A percentile compares a stretch with the other conserved stretches of the same genome.
These are phyloP conservation scores for Muntiacus reevesi DNA, from an alignment of 2,113 vertebrate species.

Conservation along the genomic window DNA sequence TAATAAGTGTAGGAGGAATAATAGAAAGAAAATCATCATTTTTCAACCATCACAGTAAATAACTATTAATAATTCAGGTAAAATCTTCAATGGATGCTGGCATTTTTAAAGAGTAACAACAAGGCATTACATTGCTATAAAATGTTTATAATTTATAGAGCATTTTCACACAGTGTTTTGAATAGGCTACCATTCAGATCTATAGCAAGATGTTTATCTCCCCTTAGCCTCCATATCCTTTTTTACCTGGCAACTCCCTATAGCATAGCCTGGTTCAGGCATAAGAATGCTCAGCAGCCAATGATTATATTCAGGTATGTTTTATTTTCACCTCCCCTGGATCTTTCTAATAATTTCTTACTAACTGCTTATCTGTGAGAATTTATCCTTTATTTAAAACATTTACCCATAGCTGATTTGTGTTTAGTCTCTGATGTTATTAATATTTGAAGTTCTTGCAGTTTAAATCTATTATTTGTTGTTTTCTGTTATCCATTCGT, in stretches of 20 bases:
- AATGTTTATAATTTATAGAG: not conserved
- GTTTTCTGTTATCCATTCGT: not conserved
- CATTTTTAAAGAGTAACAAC: slow-evolving; percentile 5
- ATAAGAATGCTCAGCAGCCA: not conserved
- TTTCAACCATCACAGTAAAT: not conserved
- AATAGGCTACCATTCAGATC: not conserved
- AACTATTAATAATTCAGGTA: not conserved
- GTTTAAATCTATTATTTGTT: not conserved
- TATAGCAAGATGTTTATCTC: not conserved
- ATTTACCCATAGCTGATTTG: not conserved
- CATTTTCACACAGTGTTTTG: not conserved
- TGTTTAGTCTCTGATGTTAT: not conserved
- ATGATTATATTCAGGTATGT: not conserved
- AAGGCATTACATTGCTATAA: not conserved
- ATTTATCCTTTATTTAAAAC: slow-evolving; percentile 16
- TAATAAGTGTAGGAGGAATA: slow-evolving; percentile 14
- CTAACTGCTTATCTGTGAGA: not conserved
- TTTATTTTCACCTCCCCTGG: slow-evolving; percentile 2
- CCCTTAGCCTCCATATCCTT: not conserved
- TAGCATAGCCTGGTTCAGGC: not conserved
- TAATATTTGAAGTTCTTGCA: not conserved
- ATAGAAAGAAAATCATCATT: not conserved
- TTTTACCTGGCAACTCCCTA: not conserved
- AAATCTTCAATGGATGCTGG: not conserved
- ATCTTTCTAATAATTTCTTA: slow-evolving; percentile 6